phyloP scores from a whole-genome alignment of 1,140 invertebrate genomes.

The Coboldia fuscipes region DNA sequence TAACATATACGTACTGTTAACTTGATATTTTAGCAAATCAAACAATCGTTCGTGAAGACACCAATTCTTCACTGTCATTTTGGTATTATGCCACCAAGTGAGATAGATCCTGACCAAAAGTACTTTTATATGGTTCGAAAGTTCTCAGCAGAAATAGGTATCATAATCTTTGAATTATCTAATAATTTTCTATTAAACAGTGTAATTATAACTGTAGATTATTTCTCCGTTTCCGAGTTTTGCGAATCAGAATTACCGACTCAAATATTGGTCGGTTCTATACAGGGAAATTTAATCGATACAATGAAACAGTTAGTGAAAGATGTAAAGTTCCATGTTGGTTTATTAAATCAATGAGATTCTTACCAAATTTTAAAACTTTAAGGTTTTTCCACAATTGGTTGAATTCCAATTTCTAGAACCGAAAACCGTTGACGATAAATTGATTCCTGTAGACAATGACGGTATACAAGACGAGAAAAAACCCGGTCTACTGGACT shows the following conservation, averaged over 20 bases:
- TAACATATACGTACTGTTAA: too few relatives aligned
- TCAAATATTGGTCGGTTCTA: slow-evolving; percentile 35
- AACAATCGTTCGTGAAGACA: slow-evolving; percentile 25
- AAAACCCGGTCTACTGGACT: slow-evolving; percentile 16
- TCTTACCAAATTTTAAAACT: neutral
- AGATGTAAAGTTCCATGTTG: slow-evolving; percentile 4
- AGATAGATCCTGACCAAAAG: slow-evolving; percentile 24
- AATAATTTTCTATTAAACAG: neutral
- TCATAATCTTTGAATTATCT: slow-evolving; percentile 4
- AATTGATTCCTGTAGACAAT: slow-evolving; percentile 1
- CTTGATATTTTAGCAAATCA: slow-evolving; percentile 19
- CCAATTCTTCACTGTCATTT: slow-evolving; percentile 41
- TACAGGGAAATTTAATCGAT: slow-evolving; percentile 29
- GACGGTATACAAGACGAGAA: neutral
- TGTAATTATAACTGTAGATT: neutral
- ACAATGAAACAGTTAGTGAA: slow-evolving; percentile 24
- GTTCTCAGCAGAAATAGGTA: slow-evolving; percentile 28
- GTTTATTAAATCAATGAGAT: neutral
- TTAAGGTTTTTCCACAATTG: slow-evolving; percentile 6
- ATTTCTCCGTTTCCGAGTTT: slow-evolving; percentile 23
- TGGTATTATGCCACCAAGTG: slow-evolving; percentile 29
- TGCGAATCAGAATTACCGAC: slow-evolving; percentile 34
- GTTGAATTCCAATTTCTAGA: slow-evolving; percentile 21
- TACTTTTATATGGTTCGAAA: slow-evolving; percentile 46
- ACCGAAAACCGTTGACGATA: slow-evolving; percentile 9